phyloP scores from a whole-genome alignment of 2,797 vertebrate species.

The Esox lucius region DNA sequence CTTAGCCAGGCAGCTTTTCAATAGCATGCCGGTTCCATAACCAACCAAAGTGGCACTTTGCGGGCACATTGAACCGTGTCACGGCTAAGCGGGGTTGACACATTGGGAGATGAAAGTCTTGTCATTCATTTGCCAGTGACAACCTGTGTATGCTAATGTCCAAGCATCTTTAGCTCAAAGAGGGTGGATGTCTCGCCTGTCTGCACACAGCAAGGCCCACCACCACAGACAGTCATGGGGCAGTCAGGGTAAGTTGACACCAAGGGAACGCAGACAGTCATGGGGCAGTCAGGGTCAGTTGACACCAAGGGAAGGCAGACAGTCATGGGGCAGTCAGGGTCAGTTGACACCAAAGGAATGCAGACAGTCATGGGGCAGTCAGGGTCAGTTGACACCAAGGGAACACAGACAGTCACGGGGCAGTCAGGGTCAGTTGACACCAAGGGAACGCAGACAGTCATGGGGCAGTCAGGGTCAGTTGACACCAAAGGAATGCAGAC shows the following conservation, averaged over 20 bases:
- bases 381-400: slow-evolving; percentile 25
- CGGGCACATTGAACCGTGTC: slow-evolving; percentile 68
- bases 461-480: neutral
- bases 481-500: slow-evolving; percentile 33
- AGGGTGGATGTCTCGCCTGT: slow-evolving; percentile 43
- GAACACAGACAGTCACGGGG: slow-evolving; percentile 11
- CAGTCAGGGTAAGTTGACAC: slow-evolving; percentile 16
- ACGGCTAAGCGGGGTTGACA: slow-evolving; percentile 70
- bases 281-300: neutral
- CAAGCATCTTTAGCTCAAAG: slow-evolving; percentile 62
- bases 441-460: slow-evolving; percentile 19
- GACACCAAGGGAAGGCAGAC: slow-evolving; percentile 31
- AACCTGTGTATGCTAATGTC: slow-evolving; percentile 74
- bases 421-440: slow-evolving; percentile 16
- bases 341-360: slow-evolving; percentile 29
- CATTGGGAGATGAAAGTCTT: slow-evolving; percentile 72
- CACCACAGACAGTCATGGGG: slow-evolving; percentile 25
- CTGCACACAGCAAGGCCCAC: slow-evolving; percentile 43
- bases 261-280: slow-evolving; percentile 16
- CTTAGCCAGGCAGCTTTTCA: slow-evolving; percentile 51
- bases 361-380: slow-evolving; percentile 5
- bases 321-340: slow-evolving; percentile 1
- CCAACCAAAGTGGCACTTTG: slow-evolving; percentile 56
- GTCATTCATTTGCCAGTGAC: slow-evolving; percentile 74
- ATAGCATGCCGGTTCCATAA: slow-evolving; percentile 37